These are phyloP conservation scores for Meloidogyne floridensis DNA, from an alignment of 1,140 invertebrate species.

Conservation along the genomic window DNA sequence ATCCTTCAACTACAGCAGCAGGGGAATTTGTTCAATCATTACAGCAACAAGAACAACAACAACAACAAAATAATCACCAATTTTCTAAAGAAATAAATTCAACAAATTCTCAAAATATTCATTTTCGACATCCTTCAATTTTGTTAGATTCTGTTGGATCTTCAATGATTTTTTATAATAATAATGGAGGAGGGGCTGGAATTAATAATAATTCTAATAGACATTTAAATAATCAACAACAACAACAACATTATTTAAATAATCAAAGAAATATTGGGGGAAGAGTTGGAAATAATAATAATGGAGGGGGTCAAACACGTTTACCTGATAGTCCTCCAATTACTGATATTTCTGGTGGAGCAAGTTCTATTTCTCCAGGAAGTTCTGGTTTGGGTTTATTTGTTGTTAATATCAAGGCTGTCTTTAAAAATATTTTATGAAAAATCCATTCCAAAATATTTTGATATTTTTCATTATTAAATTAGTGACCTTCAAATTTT, in stretches of 20 bases:
- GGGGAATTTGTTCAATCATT: not conserved
- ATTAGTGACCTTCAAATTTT: too few relatives aligned
- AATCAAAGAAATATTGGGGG: not conserved
- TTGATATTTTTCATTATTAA: too few relatives aligned
- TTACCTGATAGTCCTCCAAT: constrained; percentile 59
- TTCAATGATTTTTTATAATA: not conserved
- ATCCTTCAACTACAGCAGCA: not conserved
- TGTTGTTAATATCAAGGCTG: too few relatives aligned
- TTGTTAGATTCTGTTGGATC: not conserved
- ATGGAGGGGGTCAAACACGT: constrained; percentile 35
- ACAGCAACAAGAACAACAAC: not conserved
- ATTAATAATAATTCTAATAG: not conserved
- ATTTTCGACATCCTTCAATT: constrained; percentile 2
- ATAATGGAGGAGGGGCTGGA: not conserved
- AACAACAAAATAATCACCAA: not conserved
- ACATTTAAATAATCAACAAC: not conserved
- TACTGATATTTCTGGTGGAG: constrained; percentile 57
- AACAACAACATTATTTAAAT: not conserved
- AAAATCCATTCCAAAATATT: too few relatives aligned
- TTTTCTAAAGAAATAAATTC: too few relatives aligned
- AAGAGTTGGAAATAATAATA: not conserved
- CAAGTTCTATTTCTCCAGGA: constrained; percentile 46
- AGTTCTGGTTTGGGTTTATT: constrained; percentile 17
- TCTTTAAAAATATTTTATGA: too few relatives aligned
- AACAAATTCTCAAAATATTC: not conserved